These are phyloP conservation scores for Pituophis catenifer DNA, from an alignment of 2,113 vertebrate species.

Conservation along the genomic window DNA sequence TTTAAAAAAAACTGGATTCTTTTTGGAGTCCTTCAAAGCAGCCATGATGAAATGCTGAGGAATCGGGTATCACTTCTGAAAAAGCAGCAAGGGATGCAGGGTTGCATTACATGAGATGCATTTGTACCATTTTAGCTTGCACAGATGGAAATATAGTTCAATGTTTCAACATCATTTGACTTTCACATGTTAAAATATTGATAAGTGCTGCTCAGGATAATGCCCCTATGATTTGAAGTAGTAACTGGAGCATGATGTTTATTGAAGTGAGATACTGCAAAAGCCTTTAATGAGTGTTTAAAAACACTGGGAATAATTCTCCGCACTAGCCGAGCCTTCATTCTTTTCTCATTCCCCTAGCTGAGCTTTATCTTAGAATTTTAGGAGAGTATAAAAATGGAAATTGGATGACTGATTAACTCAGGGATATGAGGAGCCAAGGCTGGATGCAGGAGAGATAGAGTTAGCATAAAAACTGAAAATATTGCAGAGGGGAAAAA, in stretches of 20 bases:
- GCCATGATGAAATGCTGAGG: slow-evolving; percentile 60
- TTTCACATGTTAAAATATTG: slow-evolving; percentile 90
- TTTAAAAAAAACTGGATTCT: slow-evolving; percentile 49
- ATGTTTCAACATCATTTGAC: slow-evolving; percentile 92
- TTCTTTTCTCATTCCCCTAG: slow-evolving; percentile 24
- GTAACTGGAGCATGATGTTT: slow-evolving; percentile 82
- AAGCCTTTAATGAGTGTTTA: slow-evolving; percentile 79
- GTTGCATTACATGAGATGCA: slow-evolving; percentile 80
- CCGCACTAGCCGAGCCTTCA: slow-evolving; percentile 55
- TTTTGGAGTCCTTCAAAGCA: slow-evolving; percentile 63
- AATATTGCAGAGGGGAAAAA: slow-evolving; percentile 4
- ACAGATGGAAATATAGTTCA: slow-evolving; percentile 90
- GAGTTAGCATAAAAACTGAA: slow-evolving; percentile 28
- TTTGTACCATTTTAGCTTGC: slow-evolving; percentile 80
- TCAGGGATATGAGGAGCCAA: neutral
- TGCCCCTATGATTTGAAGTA: slow-evolving; percentile 73
- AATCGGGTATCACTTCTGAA: slow-evolving; percentile 79
- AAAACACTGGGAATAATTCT: slow-evolving; percentile 72
- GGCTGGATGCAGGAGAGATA: neutral
- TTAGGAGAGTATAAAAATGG: slow-evolving; percentile 29
- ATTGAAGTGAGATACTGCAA: slow-evolving; percentile 78
- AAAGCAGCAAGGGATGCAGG: slow-evolving; percentile 79
- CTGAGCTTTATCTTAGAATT: slow-evolving; percentile 51
- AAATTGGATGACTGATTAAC: slow-evolving; percentile 49
- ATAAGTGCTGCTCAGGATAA: slow-evolving; percentile 78